Percentiles rank a stretch among this genome's conserved stretches.
These are phyloP conservation scores for Marcusenius ussheri DNA, from an alignment of 2,113 vertebrate species.

Conservation along the genomic window DNA sequence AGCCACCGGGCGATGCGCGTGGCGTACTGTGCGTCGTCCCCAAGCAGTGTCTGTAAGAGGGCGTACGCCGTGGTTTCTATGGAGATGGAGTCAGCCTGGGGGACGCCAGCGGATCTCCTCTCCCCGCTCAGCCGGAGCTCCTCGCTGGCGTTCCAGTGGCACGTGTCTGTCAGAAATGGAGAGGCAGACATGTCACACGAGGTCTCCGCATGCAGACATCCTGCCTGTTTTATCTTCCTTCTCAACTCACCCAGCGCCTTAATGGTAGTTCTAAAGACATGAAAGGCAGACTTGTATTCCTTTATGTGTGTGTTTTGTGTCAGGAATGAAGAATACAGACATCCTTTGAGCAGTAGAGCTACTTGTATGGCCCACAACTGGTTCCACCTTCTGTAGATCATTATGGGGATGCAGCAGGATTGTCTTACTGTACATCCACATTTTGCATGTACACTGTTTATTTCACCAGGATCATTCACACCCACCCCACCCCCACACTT, in stretches of 20 bases:
- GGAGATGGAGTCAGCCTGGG: constrained; percentile 30
- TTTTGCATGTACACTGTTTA: too few species aligned
- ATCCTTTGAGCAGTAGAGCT: neutral
- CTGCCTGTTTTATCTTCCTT: neutral
- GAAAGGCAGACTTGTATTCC: neutral
- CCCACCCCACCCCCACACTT: too few species aligned
- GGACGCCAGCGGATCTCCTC: neutral
- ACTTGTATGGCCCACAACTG: neutral
- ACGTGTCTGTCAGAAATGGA: constrained; percentile 5
- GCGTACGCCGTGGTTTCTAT: constrained; percentile 41
- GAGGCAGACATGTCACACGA: neutral
- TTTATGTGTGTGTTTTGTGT: neutral
- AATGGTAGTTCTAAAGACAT: neutral
- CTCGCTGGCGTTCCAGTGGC: constrained; percentile 32
- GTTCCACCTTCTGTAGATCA: neutral
- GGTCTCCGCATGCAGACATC: neutral
- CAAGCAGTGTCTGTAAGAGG: constrained; percentile 29
- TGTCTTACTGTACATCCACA: neutral
- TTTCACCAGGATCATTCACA: too few species aligned
- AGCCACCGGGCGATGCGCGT: constrained; percentile 30
- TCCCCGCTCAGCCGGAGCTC: neutral
- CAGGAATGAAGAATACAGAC: neutral
- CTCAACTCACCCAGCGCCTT: neutral
- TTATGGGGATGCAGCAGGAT: neutral
- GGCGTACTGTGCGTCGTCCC: constrained; percentile 1